Conservation (phyloP, 2,113 vertebrate genomes). For the Corydoras sp. region DNA sequence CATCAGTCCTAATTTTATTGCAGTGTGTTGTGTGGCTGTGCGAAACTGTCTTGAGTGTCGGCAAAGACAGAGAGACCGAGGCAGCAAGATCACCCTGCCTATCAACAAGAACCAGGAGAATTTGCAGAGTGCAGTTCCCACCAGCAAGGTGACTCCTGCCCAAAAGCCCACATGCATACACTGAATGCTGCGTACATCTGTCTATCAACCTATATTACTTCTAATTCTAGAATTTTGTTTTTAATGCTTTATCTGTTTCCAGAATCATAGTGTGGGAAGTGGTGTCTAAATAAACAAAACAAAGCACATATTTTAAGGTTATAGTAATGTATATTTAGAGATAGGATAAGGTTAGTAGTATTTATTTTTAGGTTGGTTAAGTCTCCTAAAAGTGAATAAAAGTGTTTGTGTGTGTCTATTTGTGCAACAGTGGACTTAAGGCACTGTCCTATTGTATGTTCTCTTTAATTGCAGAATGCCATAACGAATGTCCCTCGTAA, state of each 20-base stretch:
- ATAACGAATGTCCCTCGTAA: constrained; percentile 76
- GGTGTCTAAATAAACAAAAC: no score
- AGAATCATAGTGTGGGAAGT: no score
- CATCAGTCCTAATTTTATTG: neutral
- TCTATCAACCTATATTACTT: neutral
- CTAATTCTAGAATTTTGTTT: no score
- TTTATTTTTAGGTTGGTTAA: neutral
- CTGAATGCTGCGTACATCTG: neutral
- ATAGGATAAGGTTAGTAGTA: no score
- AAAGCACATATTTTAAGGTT: no score
- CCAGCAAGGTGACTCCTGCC: constrained; percentile 73
- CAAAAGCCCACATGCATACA: constrained; percentile 13
- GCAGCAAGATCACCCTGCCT: constrained; percentile 76
- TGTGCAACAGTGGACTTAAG: constrained; percentile 5
- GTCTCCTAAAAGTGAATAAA: neutral
- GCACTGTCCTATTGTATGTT: constrained; percentile 14
- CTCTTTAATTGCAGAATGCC: constrained; percentile 59
- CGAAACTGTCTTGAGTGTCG: constrained; percentile 95
- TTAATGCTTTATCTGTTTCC: no score
- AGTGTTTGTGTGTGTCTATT: neutral
- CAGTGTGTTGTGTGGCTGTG: constrained; percentile 96
- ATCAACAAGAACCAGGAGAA: constrained; percentile 84
- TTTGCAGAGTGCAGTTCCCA: constrained; percentile 71
- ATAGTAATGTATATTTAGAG: no score
- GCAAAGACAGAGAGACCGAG: constrained; percentile 89